Conservation (phyloP, 1,140 invertebrate species). For the Schlechtendalia chinensis region DNA sequence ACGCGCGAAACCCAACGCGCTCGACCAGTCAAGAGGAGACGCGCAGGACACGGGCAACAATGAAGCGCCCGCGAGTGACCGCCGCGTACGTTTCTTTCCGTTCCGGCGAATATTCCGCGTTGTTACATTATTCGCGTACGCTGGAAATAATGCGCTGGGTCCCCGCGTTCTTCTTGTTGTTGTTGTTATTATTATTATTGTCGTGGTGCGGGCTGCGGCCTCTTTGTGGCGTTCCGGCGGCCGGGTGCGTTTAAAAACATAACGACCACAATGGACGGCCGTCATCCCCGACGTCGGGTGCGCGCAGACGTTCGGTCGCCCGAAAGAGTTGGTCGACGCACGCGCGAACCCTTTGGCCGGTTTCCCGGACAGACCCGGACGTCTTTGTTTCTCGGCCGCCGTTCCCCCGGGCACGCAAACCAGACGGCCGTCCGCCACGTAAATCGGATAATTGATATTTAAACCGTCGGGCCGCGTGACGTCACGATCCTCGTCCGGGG, state of each 20-base stretch:
- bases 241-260: slow-evolving; percentile 39
- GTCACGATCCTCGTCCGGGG: too few relatives aligned
- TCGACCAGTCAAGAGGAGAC: slow-evolving; percentile 37
- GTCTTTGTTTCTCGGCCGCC: too few relatives aligned
- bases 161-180: too few relatives aligned
- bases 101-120: slow-evolving; percentile 21
- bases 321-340: slow-evolving; percentile 47
- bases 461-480: slow-evolving; percentile 15
- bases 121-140: slow-evolving; percentile 21
- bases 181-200: too few relatives aligned
- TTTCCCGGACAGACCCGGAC: too few relatives aligned
- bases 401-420: too few relatives aligned
- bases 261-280: not conserved
- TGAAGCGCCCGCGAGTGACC: slow-evolving; percentile 44
- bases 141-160: not conserved
- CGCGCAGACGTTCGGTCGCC: slow-evolving; percentile 21
- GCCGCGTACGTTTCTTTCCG: slow-evolving; percentile 12
- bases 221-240: slow-evolving; percentile 33
- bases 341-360: too few relatives aligned
- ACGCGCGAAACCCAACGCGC: not conserved
- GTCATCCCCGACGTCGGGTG: not conserved
- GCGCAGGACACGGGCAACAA: not conserved
- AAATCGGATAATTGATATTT: slow-evolving; percentile 13
- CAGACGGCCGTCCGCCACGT: too few relatives aligned
- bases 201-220: slow-evolving; percentile 14